Evolutionary conservation across 1,140 invertebrate species (phyloP).

Genomic region (Cydia fagiglandana): DNA sequence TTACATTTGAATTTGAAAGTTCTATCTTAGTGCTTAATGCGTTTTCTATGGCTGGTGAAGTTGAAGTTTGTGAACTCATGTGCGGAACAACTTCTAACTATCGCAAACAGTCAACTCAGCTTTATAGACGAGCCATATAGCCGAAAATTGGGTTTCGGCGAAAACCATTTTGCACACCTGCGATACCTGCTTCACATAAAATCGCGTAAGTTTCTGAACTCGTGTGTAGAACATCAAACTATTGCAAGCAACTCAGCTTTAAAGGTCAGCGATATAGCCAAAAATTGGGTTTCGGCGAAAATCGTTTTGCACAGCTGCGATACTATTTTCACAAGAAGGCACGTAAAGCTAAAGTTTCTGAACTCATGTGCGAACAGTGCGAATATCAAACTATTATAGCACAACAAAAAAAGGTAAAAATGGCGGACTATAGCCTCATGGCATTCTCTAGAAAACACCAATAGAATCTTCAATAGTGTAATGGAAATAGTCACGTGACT

Average conservation of each 20-base stretch:
- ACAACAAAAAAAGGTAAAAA: not conserved
- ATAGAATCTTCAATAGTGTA: too few species aligned
- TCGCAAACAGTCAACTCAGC: constrained; percentile 15
- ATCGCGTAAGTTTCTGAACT: not conserved
- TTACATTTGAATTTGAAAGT: constrained; percentile 10
- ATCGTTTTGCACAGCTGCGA: too few species aligned
- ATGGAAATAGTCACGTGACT: too few species aligned
- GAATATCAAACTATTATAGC: not conserved
- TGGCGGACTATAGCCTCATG: too few species aligned
- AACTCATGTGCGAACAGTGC: not conserved
- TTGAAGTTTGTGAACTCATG: not conserved
- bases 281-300: not conserved
- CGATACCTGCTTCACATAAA: too few species aligned
- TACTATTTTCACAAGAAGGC: too few species aligned
- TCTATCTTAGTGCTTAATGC: constrained; percentile 11
- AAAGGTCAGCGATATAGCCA: not conserved
- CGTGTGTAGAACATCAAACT: not conserved
- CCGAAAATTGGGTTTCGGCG: constrained; percentile 12
- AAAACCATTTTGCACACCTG: not conserved
- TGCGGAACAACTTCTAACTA: not conserved
- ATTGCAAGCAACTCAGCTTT: not conserved
- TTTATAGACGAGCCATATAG: not conserved
- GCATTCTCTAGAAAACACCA: too few species aligned
- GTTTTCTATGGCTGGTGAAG: not conserved
- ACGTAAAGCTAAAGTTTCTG: not conserved